These are phyloP conservation scores for Pycnomerus fuliginosus DNA, from an alignment of 2,888 invertebrate species.

Conservation along the genomic window DNA sequence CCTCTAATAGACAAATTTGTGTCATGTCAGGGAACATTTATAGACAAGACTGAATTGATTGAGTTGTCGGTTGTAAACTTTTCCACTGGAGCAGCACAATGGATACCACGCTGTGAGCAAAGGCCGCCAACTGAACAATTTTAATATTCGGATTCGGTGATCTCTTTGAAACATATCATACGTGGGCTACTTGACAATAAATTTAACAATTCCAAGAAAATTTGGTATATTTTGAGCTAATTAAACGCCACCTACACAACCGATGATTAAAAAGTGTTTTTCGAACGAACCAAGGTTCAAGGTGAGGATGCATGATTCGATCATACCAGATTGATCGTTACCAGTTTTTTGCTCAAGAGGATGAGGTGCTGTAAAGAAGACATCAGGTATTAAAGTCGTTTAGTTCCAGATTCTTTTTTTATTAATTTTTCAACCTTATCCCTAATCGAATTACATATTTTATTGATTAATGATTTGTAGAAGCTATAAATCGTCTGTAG, in stretches of 20 bases:
- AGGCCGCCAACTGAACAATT: conserved; percentile 16
- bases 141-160: conserved; percentile 6
- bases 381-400: conserved; percentile 26
- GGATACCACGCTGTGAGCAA: conserved; percentile 14
- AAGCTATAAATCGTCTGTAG: no score
- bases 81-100: conserved; percentile 18
- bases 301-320: conserved; percentile 21
- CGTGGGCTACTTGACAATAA: conserved; percentile 1
- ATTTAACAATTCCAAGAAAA: no score
- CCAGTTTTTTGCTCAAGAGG: conserved; percentile 16
- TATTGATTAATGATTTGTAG: no score
- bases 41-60: conserved; percentile 20
- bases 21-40: conserved; percentile 20
- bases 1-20: conserved; percentile 20
- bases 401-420: no score
- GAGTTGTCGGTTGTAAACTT: no score
- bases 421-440: no score
- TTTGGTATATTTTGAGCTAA: no score
- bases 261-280: conserved; percentile 6
- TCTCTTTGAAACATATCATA: neutral
- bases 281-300: conserved; percentile 16
- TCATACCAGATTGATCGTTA: conserved; percentile 19
- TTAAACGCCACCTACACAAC: conserved; percentile 9
- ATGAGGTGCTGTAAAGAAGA: conserved; percentile 25
- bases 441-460: no score